Evolutionary conservation across 2,888 invertebrate genomes (phyloP), one percentile per base, ranked within the genome.

Genomic region (Bhutanitis thaidina): DNA sequence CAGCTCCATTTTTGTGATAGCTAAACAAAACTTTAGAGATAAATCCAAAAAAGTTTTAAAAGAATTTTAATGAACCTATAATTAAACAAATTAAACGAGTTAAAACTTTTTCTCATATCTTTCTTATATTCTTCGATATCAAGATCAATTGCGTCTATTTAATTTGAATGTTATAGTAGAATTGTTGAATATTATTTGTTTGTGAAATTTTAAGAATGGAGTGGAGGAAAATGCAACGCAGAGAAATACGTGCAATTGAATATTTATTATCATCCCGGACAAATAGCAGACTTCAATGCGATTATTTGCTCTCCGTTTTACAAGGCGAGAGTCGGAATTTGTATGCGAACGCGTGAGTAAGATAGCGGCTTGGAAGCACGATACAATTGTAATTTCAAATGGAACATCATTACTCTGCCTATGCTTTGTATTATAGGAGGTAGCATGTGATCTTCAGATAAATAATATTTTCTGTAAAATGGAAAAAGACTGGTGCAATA

Each of bases 241-340:
- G 51, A 48, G 47, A 41, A 48, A 15, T 20, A 53, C 47, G 44
- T 55, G 53, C 38, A 51, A 47, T 59, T 55, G 50, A 58, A 61
- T 46, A 49, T 67, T 67, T 64, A 66, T 59, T 55, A 50, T 40
- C 49, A 55, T 55, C 53, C 43, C 47, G 51, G 50, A 53, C 53
- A 45, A 52, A 57, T 49, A 40, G 46, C 48, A 41, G 43, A 52
- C 45, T 52, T 44, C 40, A 52, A 56, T 57, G 50, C 43, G 44
- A 56, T 60, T 67, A 60, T 58, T 64, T 50, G 40, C 60, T 58
- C 53, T 58, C 52, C 57, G 52, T 60, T 53, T 48, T 41, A 59
- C 53, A 55, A 65, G 62, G 65, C 67, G 66, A 69, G 67, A 69
- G 65, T 60, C 56, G 60, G 64, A 54, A 75, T 76, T 73, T 75